Base-by-base conservation (phyloP, 2,888 invertebrate genomes). In the Phorcus lineatus region DNA sequence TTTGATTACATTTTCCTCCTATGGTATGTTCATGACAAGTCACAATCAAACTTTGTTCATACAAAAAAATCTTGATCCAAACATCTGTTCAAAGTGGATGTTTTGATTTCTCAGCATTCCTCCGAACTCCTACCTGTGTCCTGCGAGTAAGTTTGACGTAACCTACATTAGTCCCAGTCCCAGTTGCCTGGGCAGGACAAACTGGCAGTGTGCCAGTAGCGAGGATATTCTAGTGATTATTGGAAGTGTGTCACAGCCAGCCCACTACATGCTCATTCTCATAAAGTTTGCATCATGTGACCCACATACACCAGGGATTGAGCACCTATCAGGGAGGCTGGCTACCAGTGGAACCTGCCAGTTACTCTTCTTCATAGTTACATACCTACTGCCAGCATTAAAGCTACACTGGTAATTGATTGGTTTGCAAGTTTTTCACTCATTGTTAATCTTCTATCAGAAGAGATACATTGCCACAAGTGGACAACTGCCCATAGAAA, bases 201-300 rank as follows among this genome's bases (percentile, higher is more conserved):
- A 11, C 47, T 47, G 47, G 47, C 47, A 47, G 11, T 47, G 47
- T 47, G 47, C 47, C 47, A 47, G 47, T 47, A 47, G 47, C 47
- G 47, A 47, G 47, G 47, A 47, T 47, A 47, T 47, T 47, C 47
- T 47, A 47, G 47, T 47, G 47, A 47, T 47, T 47, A 47, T 47
- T 47, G 47, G 47, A 47, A 47, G 47, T 47, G 47, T 47, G 47
- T 47, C 47, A 47, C 47, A 47, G 47, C 62, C 24, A 28, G 62
- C 62, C 62, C 4, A 24, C 62, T 16, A 62, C 22, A 62, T 62
- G 62, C 62, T 28, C 62, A 62, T 62, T 62, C 62, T 62, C 62
- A 62, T 31, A 62, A 28, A 22, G 62, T 62, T 62, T 62, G 62
- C 62, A 62, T 62, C 62, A 62, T 62, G 62, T 62, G 62, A 62